Conservation (phyloP, 2,113 vertebrate genomes). For the Physeter macrocephalus region DNA sequence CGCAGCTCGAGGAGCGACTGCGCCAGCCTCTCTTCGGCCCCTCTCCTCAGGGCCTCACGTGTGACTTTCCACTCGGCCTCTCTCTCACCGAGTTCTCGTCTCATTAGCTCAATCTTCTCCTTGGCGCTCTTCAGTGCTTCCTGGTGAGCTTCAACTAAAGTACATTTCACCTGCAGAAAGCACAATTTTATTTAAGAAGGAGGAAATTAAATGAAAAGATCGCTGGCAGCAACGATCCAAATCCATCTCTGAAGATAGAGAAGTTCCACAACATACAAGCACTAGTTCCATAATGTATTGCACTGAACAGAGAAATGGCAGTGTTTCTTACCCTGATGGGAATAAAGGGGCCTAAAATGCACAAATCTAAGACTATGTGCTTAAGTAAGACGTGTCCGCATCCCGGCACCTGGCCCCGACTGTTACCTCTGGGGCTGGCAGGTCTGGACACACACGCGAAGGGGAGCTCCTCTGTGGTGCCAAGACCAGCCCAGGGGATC, state of each 20-base stretch:
- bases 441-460: neutral
- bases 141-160: constrained; percentile 76
- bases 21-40: constrained; percentile 66
- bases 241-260: neutral
- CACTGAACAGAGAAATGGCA: neutral
- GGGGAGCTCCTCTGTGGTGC: accelerated
- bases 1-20: constrained; percentile 62
- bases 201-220: neutral
- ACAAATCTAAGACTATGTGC: neutral
- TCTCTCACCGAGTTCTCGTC: constrained; percentile 66
- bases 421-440: neutral
- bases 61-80: constrained; percentile 75
- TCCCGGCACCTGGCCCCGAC: neutral
- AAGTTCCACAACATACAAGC: neutral
- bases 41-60: constrained; percentile 45
- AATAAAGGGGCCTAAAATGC: neutral
- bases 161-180: constrained; percentile 75
- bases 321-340: neutral
- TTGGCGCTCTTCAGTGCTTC: constrained; percentile 69
- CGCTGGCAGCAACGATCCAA: neutral
- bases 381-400: neutral
- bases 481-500: neutral
- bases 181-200: neutral
- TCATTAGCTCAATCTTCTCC: constrained; percentile 72
- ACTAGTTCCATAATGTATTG: too few species aligned